Conservation (phyloP, 2,888 invertebrate genomes). For the Amblyteles armatorius region DNA sequence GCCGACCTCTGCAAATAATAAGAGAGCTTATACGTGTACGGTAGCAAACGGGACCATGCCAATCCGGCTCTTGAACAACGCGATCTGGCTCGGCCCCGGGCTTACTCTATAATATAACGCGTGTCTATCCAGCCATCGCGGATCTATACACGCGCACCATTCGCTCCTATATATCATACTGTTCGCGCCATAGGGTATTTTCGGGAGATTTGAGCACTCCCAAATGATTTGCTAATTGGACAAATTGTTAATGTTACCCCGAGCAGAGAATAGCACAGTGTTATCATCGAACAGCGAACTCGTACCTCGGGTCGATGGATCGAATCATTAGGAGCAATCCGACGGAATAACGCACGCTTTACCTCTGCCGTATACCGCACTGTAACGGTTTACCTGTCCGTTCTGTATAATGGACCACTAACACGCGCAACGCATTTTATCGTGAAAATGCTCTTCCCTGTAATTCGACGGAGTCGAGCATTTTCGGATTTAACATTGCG, state of each 20-base stretch:
- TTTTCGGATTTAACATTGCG: constrained; percentile 23
- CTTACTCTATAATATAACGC: constrained; percentile 8
- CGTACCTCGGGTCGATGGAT: not conserved
- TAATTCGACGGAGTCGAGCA: constrained; percentile 10
- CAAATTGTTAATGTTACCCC: constrained; percentile 70
- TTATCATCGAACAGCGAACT: not conserved
- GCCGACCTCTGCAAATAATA: constrained; percentile 42
- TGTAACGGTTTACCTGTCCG: not conserved
- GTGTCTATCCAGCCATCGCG: not conserved
- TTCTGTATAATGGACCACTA: not conserved
- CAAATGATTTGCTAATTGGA: constrained; percentile 71
- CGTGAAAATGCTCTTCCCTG: not conserved
- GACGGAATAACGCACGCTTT: not conserved
- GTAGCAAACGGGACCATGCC: constrained; percentile 1
- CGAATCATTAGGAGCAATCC: constrained; percentile 1
- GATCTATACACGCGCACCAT: not conserved
- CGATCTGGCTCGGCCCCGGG: constrained; percentile 17
- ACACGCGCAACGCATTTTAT: not conserved
- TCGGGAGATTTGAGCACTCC: constrained; percentile 31
- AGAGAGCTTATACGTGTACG: constrained; percentile 37
- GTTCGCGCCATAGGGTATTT: constrained; percentile 12
- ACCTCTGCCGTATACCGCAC: not conserved
- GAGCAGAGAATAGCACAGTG: not conserved
- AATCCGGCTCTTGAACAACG: constrained; percentile 36
- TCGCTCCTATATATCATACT: not conserved